Conservation (phyloP, 2,113 vertebrate species). For the Carassius auratus region DNA sequence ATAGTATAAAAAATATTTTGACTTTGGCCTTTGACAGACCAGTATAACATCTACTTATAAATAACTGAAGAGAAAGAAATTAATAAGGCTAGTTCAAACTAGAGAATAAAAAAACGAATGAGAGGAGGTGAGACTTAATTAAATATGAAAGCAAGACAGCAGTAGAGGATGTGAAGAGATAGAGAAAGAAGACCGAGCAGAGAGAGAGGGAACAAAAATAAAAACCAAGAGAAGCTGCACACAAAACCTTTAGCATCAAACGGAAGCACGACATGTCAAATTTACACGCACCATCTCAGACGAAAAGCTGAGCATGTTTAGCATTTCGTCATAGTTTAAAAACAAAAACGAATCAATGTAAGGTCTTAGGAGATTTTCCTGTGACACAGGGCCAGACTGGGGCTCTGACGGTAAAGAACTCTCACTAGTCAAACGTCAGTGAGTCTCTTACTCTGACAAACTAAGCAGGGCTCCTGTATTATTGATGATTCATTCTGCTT, state of each 20-base stretch:
- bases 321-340: background rate
- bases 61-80: background rate
- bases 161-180: background rate
- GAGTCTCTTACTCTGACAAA: conserved; percentile 8
- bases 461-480: conserved; percentile 33
- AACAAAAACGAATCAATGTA: background rate
- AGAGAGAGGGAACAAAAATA: background rate
- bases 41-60: conserved; percentile 9
- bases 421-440: background rate
- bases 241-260: conserved; percentile 22
- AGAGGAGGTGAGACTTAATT: conserved; percentile 32
- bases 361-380: conserved; percentile 7
- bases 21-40: conserved; percentile 8
- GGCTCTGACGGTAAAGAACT: conserved; percentile 1
- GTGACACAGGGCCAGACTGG: conserved; percentile 2
- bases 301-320: background rate
- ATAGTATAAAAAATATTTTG: conserved; percentile 16
- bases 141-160: conserved; percentile 28
- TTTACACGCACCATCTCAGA: background rate
- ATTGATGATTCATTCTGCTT: conserved; percentile 48
- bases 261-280: background rate
- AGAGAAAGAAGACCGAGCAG: background rate
- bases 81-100: conserved; percentile 16
- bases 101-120: background rate
- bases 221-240: background rate